Evolutionary conservation across 92 coral and sea anemone species (phyloP).

Genomic region (Ricordea florida): DNA sequence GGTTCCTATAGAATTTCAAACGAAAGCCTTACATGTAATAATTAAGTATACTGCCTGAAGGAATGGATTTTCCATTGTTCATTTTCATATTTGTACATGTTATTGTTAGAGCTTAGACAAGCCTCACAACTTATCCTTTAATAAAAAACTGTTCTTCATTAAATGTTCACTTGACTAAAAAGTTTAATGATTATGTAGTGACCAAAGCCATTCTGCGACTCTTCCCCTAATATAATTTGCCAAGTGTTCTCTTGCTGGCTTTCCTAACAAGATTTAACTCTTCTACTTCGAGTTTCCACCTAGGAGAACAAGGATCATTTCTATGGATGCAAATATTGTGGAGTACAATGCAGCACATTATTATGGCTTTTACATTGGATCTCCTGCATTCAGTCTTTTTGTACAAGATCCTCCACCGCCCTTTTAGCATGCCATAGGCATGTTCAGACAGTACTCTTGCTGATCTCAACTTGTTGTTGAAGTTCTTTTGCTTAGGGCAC

Average conservation of each 20-base stretch:
- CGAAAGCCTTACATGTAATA: too few relatives aligned
- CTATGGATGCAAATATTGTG: conserved; percentile 19
- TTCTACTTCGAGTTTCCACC: conserved; percentile 47
- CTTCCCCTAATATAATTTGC: not conserved
- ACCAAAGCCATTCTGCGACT: too few relatives aligned
- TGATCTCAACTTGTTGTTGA: conserved; percentile 34
- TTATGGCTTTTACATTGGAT: conserved; percentile 26
- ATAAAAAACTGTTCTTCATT: too few relatives aligned
- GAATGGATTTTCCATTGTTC: too few relatives aligned
- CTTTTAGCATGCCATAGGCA: conserved; percentile 57
- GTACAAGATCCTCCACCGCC: conserved; percentile 48
- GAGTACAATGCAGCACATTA: conserved; percentile 37
- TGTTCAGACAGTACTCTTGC: conserved; percentile 55
- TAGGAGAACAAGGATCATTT: conserved; percentile 45
- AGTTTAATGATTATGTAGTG: too few relatives aligned
- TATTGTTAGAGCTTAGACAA: too few relatives aligned
- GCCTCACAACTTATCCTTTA: too few relatives aligned
- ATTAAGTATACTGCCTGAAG: too few relatives aligned
- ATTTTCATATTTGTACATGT: too few relatives aligned
- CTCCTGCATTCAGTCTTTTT: conserved; percentile 50
- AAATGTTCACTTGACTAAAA: too few relatives aligned
- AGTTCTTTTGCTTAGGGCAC: not conserved
- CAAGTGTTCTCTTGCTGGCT: not conserved
- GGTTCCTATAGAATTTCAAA: too few relatives aligned
- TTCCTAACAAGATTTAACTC: conserved; percentile 4